phyloP scores from a whole-genome alignment of 2,113 vertebrate genomes.

The Toxotes jaculatrix region DNA sequence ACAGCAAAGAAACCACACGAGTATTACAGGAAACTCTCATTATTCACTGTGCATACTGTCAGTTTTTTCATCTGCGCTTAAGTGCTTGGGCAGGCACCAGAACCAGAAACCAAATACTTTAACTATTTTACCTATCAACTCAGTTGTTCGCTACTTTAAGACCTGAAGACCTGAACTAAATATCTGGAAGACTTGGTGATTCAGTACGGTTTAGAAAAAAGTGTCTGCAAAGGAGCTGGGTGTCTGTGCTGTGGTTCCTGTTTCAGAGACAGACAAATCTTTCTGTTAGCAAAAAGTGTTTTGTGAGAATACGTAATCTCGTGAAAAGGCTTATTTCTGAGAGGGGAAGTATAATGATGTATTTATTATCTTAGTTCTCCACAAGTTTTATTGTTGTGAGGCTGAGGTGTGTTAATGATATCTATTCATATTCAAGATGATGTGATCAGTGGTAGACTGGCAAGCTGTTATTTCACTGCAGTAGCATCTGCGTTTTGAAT shows the following conservation, averaged over 20 bases:
- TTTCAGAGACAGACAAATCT: background rate
- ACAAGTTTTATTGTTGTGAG: background rate
- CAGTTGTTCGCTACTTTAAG: background rate
- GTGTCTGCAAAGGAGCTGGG: background rate
- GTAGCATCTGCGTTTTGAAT: too few relatives aligned
- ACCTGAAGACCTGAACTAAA: background rate
- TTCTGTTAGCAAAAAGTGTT: background rate
- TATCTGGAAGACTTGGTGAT: background rate
- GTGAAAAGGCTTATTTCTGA: background rate
- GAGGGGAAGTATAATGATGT: background rate
- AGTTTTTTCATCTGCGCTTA: background rate
- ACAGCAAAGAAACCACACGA: conserved; percentile 49
- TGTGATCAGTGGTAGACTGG: background rate
- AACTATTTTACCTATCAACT: background rate
- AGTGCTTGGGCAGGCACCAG: background rate
- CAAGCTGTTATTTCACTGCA: background rate
- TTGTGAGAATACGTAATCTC: background rate
- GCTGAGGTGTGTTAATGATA: background rate
- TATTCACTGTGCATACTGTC: conserved; percentile 26
- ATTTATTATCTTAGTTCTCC: background rate
- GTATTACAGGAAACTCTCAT: conserved; percentile 55
- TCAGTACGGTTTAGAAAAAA: background rate
- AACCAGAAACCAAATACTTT: background rate
- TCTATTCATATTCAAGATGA: background rate
- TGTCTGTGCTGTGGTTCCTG: conserved; percentile 13